These are phyloP conservation scores for Pyrgus malvae DNA, from an alignment of 2,888 invertebrate species.

Conservation along the genomic window DNA sequence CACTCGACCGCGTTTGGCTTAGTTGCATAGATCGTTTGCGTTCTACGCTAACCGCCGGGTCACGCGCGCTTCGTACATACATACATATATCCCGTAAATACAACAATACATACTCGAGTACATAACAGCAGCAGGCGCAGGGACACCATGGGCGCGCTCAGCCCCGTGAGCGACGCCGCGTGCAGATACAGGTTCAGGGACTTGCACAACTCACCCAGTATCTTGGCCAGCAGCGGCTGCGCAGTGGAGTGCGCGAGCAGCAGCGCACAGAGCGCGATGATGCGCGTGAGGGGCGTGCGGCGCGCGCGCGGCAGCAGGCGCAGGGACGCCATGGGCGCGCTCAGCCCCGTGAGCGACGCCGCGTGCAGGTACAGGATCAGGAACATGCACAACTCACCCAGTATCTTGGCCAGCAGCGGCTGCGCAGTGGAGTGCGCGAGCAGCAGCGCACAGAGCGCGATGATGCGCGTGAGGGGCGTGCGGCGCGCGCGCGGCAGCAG, in stretches of 20 bases:
- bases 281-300: conserved; percentile 93
- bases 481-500: conserved; percentile 89
- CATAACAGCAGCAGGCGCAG: no score
- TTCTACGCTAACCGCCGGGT: no score
- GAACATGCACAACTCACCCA: no score
- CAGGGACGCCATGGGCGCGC: no score
- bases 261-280: conserved; percentile 96
- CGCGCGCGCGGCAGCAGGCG: conserved; percentile 65
- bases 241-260: conserved; percentile 97
- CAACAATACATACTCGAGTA: no score
- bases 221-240: conserved; percentile 96
- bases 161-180: background rate
- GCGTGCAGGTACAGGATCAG: background rate
- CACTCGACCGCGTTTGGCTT: no score
- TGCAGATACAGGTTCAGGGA: no score
- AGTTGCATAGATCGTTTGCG: no score
- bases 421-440: conserved; percentile 97
- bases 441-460: conserved; percentile 94
- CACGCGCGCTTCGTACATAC: no score
- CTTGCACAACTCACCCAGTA: no score
- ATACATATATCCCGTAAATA: no score
- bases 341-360: background rate
- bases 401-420: conserved; percentile 95
- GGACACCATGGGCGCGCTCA: no score
- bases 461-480: conserved; percentile 95